Base-by-base conservation (phyloP, 1,140 invertebrate species). In the Dendroctonus ponderosae region DNA sequence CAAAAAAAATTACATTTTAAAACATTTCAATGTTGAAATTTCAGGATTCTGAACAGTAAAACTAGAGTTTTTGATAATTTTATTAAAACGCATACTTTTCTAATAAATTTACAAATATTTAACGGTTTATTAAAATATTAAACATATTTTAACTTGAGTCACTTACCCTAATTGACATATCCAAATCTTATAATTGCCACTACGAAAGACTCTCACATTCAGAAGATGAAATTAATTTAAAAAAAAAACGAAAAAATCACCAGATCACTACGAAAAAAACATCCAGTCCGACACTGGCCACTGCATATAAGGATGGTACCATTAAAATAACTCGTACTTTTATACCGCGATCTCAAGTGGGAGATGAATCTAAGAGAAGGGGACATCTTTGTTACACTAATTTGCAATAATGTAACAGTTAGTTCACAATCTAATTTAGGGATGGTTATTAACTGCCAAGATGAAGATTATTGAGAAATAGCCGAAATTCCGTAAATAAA, bases 271-370 rank as follows among this genome's bases (percentile, higher is more conserved):
- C 26, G 43, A 60, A 46, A 69, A 71, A 69, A 46, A 64, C 70
- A 50, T 68, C 62, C 57, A 68, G 63, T 69, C 54, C 63, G 70
- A 63, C 70, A 71, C 70, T 70, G 70, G 63, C 53, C 61, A 71
- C 70, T 62, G 67, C 66, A 69, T 51, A 67, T 70, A 70, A 66
- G 65, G 70, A 71, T 71, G 68, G 65, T 70, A 67, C 67, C 52
- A 71, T 67, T 71, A 71, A 68, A 68, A 68, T 69, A 70, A 58
- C 70, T 67, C 49, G 61, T 67, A 67, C 67, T 71, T 71, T 71
- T 71, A 71, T 71, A 71, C 70, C 12, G 59, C 65, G 61, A 51
- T 54, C 59, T 49, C 65, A 65, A 67, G 68, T 70, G 68, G 70
- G 70, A 71, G 70, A 71, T 70, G 68, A 63, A 58, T 46, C 44